Conservation (phyloP, 1,140 invertebrate species). For the Rhyzopertha dominica region DNA sequence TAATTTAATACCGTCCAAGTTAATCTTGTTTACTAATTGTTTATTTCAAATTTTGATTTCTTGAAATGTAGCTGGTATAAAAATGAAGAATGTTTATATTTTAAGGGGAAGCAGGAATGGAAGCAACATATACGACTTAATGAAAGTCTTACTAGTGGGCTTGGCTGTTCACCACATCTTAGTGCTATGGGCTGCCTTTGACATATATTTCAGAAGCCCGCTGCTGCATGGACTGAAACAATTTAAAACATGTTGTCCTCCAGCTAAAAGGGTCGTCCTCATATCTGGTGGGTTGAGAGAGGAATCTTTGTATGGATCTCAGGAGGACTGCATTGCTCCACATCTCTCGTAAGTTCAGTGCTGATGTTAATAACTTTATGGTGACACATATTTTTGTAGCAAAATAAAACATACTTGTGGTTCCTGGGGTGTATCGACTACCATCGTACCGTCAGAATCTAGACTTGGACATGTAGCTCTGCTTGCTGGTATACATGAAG, state of each 20-base stretch:
- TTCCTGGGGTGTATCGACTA: slow-evolving; percentile 83
- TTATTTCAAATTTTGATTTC: too few relatives aligned
- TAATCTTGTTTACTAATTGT: too few relatives aligned
- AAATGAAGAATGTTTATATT: too few relatives aligned
- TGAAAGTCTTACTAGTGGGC: too few relatives aligned
- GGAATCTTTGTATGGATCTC: slow-evolving; percentile 64
- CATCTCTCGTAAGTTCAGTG: slow-evolving; percentile 32
- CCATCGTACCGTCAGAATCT: slow-evolving; percentile 91
- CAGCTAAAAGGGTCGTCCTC: slow-evolving; percentile 75
- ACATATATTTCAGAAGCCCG: slow-evolving; percentile 62
- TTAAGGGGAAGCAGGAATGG: too few relatives aligned
- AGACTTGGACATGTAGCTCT: slow-evolving; percentile 94
- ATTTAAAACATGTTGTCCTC: slow-evolving; percentile 46
- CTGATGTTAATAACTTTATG: slow-evolving; percentile 34
- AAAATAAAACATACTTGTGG: slow-evolving; percentile 49
- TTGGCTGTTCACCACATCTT: too few relatives aligned
- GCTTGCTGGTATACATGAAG: slow-evolving; percentile 77
- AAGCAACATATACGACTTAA: too few relatives aligned
- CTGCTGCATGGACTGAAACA: slow-evolving; percentile 53
- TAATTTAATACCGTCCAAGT: too few relatives aligned
- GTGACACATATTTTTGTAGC: slow-evolving; percentile 17
- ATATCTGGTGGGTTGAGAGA: slow-evolving; percentile 85
- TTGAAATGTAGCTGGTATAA: too few relatives aligned
- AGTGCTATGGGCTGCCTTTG: slow-evolving; percentile 57
- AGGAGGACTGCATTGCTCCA: slow-evolving; percentile 20